phyloP scores from a whole-genome alignment of 2,888 invertebrate species.

The Lasioglossum morio region DNA sequence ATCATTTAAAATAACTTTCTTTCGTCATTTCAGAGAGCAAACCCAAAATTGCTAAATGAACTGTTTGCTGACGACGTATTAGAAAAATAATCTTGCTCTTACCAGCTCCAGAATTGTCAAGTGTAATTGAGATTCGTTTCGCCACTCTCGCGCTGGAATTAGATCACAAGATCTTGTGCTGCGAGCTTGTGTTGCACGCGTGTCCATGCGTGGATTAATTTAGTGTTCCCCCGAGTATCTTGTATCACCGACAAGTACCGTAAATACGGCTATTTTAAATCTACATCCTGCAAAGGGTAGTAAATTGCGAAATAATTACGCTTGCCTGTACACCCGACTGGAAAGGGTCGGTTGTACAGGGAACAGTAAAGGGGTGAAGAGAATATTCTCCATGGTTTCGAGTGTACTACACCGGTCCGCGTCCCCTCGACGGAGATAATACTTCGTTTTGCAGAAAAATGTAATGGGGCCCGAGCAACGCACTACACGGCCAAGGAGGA shows the following conservation, averaged over 20 bases:
- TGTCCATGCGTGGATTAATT: slow-evolving; percentile 69
- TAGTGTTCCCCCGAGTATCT: slow-evolving; percentile 73
- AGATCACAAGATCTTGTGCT: slow-evolving; percentile 55
- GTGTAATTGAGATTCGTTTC: slow-evolving; percentile 44
- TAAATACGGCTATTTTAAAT: slow-evolving; percentile 81
- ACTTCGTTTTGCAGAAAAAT: slow-evolving; percentile 62
- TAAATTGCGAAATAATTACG: slow-evolving; percentile 82
- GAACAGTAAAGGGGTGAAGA: slow-evolving; percentile 70
- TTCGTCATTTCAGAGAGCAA: background rate
- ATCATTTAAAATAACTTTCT: background rate
- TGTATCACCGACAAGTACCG: slow-evolving; percentile 74
- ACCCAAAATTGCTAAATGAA: background rate
- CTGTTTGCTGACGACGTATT: background rate
- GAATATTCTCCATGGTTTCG: slow-evolving; percentile 74
- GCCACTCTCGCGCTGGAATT: slow-evolving; percentile 8
- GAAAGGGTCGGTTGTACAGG: slow-evolving; percentile 66
- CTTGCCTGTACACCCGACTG: slow-evolving; percentile 63
- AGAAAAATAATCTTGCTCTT: background rate
- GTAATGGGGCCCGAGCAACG: slow-evolving; percentile 61
- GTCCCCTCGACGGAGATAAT: slow-evolving; percentile 70
- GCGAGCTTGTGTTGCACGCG: slow-evolving; percentile 44
- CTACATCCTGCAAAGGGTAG: slow-evolving; percentile 77
- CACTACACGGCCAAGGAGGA: slow-evolving; percentile 62
- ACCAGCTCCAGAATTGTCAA: slow-evolving; percentile 1
- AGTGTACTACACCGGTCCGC: slow-evolving; percentile 68